Evolutionary conservation across 2,113 vertebrate genomes (phyloP), one percentile per base, ranked within the genome.

Genomic region (Pagrus major): DNA sequence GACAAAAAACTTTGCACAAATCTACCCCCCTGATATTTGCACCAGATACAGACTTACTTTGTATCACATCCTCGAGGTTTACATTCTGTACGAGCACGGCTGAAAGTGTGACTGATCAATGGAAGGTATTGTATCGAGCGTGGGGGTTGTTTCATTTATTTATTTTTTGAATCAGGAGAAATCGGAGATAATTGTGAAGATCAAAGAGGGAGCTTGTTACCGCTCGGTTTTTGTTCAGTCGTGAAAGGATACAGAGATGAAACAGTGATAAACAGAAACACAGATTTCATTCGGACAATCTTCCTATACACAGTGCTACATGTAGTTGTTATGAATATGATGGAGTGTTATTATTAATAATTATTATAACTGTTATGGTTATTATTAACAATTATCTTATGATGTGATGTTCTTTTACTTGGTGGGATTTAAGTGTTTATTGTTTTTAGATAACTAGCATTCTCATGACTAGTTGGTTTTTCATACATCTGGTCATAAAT

Each of bases 271-370:
- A 87, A 74, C 75, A 83, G 72, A 84, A 88, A 91, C 80, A 88
- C 80, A 81, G 85, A 92, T 81, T 90, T 89, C 90, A 91, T 91
- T 91, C 49, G 91, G 92, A 94, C 92, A 94, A 95, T 95, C 94
- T 95, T 95, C 94, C 94, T 96, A 94, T 90, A 94, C 93, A 93
- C 93, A 94, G 91, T 94, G 91, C 91, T 94, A 90, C 91, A 91
- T 96, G 94, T 96, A 94, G 90, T 95, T 93, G 94, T 95, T 94
- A 86, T 95, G 87, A 95, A 91, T 95, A 94, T 94, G 91, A 94
- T 94, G 93, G 93, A 94, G 92, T 95, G 94, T 94, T 95, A 93
- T 95, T 93, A 94, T 94, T 94, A 94, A 92, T 92, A 86, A 93
- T 94, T 94, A 94, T 94, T 94, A 91, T 94, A 94, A 91, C 93